Conservation (phyloP, 2,797 vertebrate genomes). For the Betta splendens region DNA sequence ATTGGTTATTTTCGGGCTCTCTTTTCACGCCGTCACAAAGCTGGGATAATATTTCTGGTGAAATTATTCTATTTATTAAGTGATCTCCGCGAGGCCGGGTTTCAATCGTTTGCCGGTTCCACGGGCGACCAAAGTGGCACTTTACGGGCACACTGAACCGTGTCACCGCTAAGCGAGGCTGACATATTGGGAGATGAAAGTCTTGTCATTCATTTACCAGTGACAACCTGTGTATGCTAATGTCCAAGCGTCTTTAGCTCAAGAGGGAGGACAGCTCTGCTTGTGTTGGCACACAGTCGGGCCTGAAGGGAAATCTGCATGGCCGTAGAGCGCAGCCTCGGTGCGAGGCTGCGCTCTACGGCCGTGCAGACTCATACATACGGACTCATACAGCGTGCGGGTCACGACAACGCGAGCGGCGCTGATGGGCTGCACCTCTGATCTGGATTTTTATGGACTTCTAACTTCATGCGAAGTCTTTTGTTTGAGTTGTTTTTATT, state of each 20-base stretch:
- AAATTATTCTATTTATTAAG: conserved; percentile 79
- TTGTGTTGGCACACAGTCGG: conserved; percentile 40
- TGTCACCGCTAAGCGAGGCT: conserved; percentile 75
- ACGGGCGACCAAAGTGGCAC: conserved; percentile 56
- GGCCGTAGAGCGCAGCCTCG: conserved; percentile 21
- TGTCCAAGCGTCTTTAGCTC: conserved; percentile 75
- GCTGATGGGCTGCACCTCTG: conserved; percentile 22
- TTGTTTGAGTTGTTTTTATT: background rate
- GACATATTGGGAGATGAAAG: conserved; percentile 79
- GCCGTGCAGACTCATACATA: no score
- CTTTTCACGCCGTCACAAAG: conserved; percentile 69
- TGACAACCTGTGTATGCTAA: conserved; percentile 79
- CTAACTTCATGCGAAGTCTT: background rate
- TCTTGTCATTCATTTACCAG: conserved; percentile 79
- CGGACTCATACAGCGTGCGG: conserved; percentile 31
- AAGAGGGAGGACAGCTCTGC: conserved; percentile 49
- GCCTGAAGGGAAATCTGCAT: conserved; percentile 50
- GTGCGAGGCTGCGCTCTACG: no score
- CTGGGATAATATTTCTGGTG: conserved; percentile 69
- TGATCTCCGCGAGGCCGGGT: conserved; percentile 59
- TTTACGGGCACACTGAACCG: conserved; percentile 71
- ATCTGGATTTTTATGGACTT: conserved; percentile 19
- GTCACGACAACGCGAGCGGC: conserved; percentile 23
- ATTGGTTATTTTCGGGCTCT: conserved; percentile 68
- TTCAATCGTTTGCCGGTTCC: conserved; percentile 51